Conservation (phyloP, 2,113 vertebrate genomes). For the Echinops telfairi region DNA sequence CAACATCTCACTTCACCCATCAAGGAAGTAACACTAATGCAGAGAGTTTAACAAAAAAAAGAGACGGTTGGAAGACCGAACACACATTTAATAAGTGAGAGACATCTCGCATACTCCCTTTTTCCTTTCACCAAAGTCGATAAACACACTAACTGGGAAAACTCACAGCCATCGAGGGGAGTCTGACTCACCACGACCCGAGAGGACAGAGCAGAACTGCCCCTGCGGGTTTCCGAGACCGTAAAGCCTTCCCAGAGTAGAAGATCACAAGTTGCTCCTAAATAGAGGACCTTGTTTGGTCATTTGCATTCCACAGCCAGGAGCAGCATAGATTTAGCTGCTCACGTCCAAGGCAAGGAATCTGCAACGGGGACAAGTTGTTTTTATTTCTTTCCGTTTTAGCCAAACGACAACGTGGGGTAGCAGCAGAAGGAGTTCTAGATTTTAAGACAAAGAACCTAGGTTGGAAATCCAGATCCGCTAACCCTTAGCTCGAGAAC, state of each 20-base stretch:
- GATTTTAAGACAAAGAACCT: conserved; percentile 41
- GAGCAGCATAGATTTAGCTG: conserved; percentile 58
- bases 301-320: conserved; percentile 26
- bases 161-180: no score
- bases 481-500: background rate
- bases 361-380: conserved; percentile 68
- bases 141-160: background rate
- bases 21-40: background rate
- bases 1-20: background rate
- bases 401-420: conserved; percentile 12
- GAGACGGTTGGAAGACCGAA: background rate
- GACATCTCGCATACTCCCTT: background rate
- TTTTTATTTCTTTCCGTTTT: conserved; percentile 65
- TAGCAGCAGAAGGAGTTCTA: conserved; percentile 26
- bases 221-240: no score
- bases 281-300: conserved; percentile 3
- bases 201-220: no score
- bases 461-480: conserved; percentile 12
- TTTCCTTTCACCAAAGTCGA: background rate
- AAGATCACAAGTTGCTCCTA: background rate
- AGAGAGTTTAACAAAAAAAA: background rate
- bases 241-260: no score
- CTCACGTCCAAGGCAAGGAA: conserved; percentile 61
- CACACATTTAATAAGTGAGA: background rate
- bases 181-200: no score